These are phyloP conservation scores for Pygocentrus nattereri DNA, from an alignment of 2,797 vertebrate genomes.

Conservation along the genomic window DNA sequence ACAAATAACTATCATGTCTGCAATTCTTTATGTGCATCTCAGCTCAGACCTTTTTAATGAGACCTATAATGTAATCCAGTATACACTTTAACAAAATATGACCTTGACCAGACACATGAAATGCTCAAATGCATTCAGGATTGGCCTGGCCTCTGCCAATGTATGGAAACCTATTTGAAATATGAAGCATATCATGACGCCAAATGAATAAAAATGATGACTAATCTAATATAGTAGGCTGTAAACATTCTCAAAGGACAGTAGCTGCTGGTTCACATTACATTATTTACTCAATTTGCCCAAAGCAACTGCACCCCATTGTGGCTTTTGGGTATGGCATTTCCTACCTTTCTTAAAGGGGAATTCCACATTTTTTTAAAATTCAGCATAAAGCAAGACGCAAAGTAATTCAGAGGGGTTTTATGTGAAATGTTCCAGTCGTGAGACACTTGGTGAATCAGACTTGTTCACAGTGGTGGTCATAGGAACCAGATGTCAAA, in stretches of 20 bases:
- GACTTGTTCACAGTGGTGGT: too few relatives aligned
- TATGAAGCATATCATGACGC: background rate
- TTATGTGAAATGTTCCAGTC: too few relatives aligned
- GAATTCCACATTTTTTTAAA: background rate
- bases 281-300: background rate
- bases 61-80: background rate
- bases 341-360: background rate
- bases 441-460: too few relatives aligned
- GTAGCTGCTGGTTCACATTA: constrained; percentile 30
- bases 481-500: too few relatives aligned
- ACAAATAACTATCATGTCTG: background rate
- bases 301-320: constrained; percentile 2
- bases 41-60: background rate
- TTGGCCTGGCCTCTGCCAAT: constrained; percentile 3
- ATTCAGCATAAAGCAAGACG: too few relatives aligned
- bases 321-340: constrained; percentile 18
- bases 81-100: background rate
- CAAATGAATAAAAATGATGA: constrained; percentile 31
- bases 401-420: too few relatives aligned
- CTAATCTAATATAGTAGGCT: background rate
- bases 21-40: background rate
- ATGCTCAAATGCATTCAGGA: background rate
- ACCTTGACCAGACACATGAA: background rate
- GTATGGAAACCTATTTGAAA: constrained; percentile 8
- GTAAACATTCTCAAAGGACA: constrained; percentile 19